Percentiles rank a stretch among this genome's conserved stretches.
Evolutionary conservation across 1,140 invertebrate species (phyloP).

Genomic region (Tetragnatha versicolor): DNA sequence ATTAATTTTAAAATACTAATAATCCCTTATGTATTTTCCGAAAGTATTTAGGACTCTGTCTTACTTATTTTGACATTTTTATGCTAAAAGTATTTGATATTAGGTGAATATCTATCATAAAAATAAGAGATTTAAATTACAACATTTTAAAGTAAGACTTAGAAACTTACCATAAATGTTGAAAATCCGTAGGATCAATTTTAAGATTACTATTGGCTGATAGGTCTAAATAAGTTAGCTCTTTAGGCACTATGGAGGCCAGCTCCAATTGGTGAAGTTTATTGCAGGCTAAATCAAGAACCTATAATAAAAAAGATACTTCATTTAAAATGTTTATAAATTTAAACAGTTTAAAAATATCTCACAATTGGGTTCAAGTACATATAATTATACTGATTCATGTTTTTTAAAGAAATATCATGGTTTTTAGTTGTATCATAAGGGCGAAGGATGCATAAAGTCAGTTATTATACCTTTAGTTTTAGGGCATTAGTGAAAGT

Average conservation of each 20-base stretch:
- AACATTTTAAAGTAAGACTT: not conserved
- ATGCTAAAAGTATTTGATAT: no score
- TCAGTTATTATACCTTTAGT: conserved; percentile 69
- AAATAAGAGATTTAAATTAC: no score
- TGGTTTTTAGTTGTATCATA: not conserved
- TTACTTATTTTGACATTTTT: no score
- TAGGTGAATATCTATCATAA: no score
- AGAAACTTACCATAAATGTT: conserved; percentile 76
- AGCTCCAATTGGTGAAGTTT: conserved; percentile 80
- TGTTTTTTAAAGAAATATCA: not conserved
- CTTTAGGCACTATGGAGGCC: conserved; percentile 75
- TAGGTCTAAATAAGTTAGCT: conserved; percentile 83
- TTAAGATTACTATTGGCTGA: conserved; percentile 77
- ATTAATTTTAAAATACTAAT: no score
- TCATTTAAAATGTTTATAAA: not conserved
- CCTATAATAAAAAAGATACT: conserved; percentile 64
- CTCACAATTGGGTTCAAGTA: no score
- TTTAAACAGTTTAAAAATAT: not conserved
- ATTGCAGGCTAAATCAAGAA: conserved; percentile 84
- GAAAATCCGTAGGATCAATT: conserved; percentile 66
- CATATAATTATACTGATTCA: conserved; percentile 52
- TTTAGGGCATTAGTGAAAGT: conserved; percentile 76
- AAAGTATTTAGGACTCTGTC: no score
- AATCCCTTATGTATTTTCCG: no score
- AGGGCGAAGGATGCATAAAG: no score